Conservation (phyloP, 2,113 vertebrate species). For the Arvicanthis niloticus region DNA sequence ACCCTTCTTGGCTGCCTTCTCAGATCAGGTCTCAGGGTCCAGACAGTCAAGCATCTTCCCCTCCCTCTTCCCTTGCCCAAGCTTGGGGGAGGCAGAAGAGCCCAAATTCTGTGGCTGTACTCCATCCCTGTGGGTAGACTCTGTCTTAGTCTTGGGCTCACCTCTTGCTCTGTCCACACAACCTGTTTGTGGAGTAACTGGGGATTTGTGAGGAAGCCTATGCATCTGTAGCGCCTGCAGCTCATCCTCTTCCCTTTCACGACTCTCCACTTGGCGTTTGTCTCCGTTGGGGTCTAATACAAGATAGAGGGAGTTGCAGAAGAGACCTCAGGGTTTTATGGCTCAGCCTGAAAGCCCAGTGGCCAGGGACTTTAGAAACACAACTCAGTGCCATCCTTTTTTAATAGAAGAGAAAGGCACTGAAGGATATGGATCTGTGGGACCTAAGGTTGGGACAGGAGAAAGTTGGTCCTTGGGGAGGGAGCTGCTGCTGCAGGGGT, state of each 20-base stretch:
- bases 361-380: neutral
- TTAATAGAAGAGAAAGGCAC: neutral
- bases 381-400: neutral
- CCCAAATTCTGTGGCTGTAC: neutral
- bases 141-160: neutral
- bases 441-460: neutral
- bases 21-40: neutral
- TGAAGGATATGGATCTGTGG: neutral
- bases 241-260: too few species aligned
- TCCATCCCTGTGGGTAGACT: neutral
- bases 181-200: neutral
- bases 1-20: neutral
- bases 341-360: neutral
- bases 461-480: neutral
- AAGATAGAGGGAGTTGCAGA: neutral
- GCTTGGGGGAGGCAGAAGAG: neutral
- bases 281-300: neutral
- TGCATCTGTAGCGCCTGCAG: neutral
- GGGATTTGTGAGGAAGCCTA: neutral
- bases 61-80: neutral
- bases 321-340: neutral
- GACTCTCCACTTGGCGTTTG: neutral
- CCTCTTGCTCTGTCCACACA: neutral
- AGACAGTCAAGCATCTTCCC: neutral
- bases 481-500: neutral